Percentiles rank a stretch among this genome's conserved stretches.
Conservation (phyloP, 2,113 vertebrate genomes). For the Marmota flaviventris region DNA sequence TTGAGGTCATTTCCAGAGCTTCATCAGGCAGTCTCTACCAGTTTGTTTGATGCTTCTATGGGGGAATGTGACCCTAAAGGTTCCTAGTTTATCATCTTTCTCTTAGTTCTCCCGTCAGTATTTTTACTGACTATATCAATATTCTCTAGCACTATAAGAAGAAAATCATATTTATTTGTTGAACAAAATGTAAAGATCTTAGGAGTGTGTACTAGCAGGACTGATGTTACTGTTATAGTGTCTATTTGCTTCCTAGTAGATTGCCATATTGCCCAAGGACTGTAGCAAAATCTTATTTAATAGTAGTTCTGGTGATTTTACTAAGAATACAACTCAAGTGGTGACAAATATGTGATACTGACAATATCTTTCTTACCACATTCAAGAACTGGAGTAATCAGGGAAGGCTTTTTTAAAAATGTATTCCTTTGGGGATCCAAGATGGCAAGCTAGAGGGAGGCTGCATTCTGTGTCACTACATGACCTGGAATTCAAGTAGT, state of each 20-base stretch:
- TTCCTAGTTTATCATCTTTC: not conserved
- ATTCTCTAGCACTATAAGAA: not conserved
- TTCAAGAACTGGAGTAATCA: too few species aligned
- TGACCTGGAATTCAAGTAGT: too few species aligned
- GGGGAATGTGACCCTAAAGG: rapidly evolving
- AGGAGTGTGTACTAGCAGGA: not conserved
- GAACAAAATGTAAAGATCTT: not conserved
- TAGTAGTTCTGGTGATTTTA: too few species aligned
- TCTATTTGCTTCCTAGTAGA: not conserved
- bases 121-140: not conserved
- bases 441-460: too few species aligned
- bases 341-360: too few species aligned
- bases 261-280: not conserved
- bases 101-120: not conserved
- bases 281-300: too few species aligned
- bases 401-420: too few species aligned
- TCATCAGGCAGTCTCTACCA: not conserved
- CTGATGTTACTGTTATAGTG: too few species aligned
- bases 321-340: too few species aligned
- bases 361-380: too few species aligned
- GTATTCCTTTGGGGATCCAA: too few species aligned
- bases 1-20: not conserved
- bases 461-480: too few species aligned
- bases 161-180: not conserved
- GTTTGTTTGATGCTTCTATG: not conserved